phyloP scores from a whole-genome alignment of 2,113 vertebrate genomes.

The Rhodinocichla rosea region DNA sequence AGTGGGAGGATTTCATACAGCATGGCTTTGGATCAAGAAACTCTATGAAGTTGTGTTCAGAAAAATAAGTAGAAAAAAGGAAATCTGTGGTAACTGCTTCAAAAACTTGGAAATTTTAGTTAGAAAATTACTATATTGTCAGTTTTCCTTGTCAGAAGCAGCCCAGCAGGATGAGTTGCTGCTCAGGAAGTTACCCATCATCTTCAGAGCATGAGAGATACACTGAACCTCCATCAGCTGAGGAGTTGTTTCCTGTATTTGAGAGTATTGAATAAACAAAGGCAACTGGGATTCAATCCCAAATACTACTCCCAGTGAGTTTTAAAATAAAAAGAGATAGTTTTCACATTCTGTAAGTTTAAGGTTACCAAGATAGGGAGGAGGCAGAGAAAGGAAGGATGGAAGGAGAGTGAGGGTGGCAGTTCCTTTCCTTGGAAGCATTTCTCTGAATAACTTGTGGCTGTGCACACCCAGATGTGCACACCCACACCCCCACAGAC shows the following conservation, averaged over 20 bases:
- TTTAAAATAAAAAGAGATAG: not conserved
- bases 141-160: not conserved
- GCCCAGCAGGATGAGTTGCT: not conserved
- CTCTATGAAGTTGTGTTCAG: not conserved
- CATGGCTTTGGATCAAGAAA: not conserved
- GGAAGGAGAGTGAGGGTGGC: not conserved
- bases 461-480: not conserved
- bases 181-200: not conserved
- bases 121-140: not conserved
- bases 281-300: constrained; percentile 1
- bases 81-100: not conserved
- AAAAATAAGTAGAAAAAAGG: not conserved
- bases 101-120: not conserved
- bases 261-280: not conserved
- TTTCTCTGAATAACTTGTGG: not conserved
- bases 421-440: not conserved
- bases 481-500: not conserved
- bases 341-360: not conserved
- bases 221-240: not conserved
- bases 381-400: not conserved
- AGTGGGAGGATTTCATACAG: not conserved
- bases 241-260: constrained; percentile 23
- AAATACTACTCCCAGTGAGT: not conserved
- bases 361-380: not conserved
- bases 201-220: not conserved